Conservation (phyloP, 2,888 invertebrate genomes). For the Scaptomyza cyrtandrae region DNA sequence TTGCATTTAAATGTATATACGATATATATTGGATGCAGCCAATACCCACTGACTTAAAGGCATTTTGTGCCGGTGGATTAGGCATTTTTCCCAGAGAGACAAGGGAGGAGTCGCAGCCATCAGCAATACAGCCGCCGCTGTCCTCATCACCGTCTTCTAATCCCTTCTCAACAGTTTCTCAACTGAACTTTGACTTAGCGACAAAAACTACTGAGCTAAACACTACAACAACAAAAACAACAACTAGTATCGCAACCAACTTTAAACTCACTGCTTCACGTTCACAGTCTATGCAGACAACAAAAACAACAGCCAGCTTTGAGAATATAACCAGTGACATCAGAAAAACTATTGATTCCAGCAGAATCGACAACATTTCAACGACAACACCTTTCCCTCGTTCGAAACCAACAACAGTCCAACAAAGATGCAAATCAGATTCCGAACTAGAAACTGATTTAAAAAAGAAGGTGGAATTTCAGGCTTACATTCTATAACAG, state of each 20-base stretch:
- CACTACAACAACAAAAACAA: conserved; percentile 14
- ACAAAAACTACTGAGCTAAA: conserved; percentile 6
- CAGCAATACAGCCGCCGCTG: conserved; percentile 13
- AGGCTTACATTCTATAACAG: conserved; percentile 11
- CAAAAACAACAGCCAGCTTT: conserved; percentile 3
- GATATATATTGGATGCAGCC: conserved; percentile 36
- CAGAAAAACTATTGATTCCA: background rate
- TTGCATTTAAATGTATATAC: conserved; percentile 25
- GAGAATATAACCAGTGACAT: background rate
- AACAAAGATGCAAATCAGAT: conserved; percentile 14
- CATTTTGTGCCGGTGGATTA: conserved; percentile 49
- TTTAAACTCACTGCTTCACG: conserved; percentile 26
- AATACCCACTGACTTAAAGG: conserved; percentile 43
- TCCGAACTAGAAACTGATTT: conserved; percentile 32
- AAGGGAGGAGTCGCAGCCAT: conserved; percentile 7
- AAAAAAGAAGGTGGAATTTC: conserved; percentile 46
- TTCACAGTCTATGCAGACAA: conserved; percentile 19
- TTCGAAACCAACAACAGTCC: conserved; percentile 24
- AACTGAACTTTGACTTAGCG: background rate
- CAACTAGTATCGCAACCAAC: conserved; percentile 6
- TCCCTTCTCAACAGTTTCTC: conserved; percentile 4
- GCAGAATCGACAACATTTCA: conserved; percentile 1
- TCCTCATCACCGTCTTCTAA: background rate
- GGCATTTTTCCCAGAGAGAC: conserved; percentile 57
- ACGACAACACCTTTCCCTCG: conserved; percentile 11